phyloP scores from a whole-genome alignment of 2,888 invertebrate genomes.

The Chrysomela aeneicollis region DNA sequence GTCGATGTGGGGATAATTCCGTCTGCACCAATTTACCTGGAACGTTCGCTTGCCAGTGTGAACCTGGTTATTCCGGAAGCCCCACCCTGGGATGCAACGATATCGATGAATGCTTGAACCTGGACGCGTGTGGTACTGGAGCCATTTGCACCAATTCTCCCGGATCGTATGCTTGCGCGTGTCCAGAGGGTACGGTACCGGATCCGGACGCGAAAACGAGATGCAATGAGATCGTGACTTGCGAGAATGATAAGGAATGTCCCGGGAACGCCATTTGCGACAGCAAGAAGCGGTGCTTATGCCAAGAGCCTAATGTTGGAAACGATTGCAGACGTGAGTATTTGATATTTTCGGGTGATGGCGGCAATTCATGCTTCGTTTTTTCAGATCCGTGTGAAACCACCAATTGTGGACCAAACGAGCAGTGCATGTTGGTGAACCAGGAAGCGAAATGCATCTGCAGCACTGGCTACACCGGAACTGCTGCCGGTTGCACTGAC shows the following conservation, averaged over 20 bases:
- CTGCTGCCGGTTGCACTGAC: slow-evolving; percentile 78
- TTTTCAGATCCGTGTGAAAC: slow-evolving; percentile 88
- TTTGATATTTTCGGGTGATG: background rate
- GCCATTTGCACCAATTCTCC: slow-evolving; percentile 81
- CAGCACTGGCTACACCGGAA: slow-evolving; percentile 80
- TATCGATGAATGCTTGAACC: slow-evolving; percentile 80
- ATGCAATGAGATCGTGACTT: slow-evolving; percentile 84
- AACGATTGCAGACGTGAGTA: slow-evolving; percentile 90
- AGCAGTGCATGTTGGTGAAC: slow-evolving; percentile 86
- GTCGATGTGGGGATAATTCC: slow-evolving; percentile 85
- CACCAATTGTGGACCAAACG: slow-evolving; percentile 83
- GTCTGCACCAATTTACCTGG: slow-evolving; percentile 83
- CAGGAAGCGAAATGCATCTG: slow-evolving; percentile 87
- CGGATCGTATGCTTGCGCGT: slow-evolving; percentile 81
- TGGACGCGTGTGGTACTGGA: slow-evolving; percentile 79
- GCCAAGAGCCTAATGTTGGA: slow-evolving; percentile 90
- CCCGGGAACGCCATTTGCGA: slow-evolving; percentile 91
- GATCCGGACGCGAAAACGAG: slow-evolving; percentile 85
- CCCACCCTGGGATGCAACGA: slow-evolving; percentile 82
- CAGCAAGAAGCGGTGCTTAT: slow-evolving; percentile 77
- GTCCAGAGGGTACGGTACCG: slow-evolving; percentile 82
- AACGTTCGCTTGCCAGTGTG: slow-evolving; percentile 82
- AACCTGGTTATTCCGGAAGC: slow-evolving; percentile 86
- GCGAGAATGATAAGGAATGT: slow-evolving; percentile 78
- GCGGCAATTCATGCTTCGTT: background rate